Base-by-base conservation (phyloP, 2,888 invertebrate species). In the Calliphora vomitoria region DNA sequence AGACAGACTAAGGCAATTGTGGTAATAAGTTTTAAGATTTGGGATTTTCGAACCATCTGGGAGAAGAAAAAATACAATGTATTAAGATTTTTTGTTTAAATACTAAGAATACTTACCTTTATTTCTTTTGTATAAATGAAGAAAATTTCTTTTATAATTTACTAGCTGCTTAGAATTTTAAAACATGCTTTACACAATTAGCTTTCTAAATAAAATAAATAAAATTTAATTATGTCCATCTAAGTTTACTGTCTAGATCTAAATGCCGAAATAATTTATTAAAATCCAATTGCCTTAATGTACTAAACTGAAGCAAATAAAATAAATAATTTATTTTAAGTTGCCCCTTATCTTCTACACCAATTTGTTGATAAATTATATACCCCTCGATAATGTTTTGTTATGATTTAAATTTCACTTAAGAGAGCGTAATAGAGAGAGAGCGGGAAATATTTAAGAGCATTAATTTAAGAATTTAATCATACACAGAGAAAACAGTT, bases 331-430 rank as follows among this genome's bases (percentile, higher is more conserved):
- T 50, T 50, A n/a, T 50, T 50, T 50, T n/a, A 50, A 50, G 6
- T 50, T 50, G n/a, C 0, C n/a, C 50, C 50, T 50, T 50, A 50
- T 50, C 50, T 50, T 50, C 6, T 1, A 15, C 50, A 6, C 4
- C 50, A n/a, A n/a, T n/a, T 50, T n/a, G n/a, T 50, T 50, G 50
- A 50, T 50, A 50, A 50, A 50, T 50, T 50, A n/a, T 50, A 50
- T 50, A 13, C 3, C 50, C 3, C 5, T 4, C 15, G 50, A 50
- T 50, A 50, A 50, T 50, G n/a, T n/a, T 50, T 50, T 50, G n/a
- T 50, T 50, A 50, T 50, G 50, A n/a, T 50, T 50, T 50, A 44
- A 4, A 11, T 13, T 44, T 44, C 44, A 4, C 13, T 50, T n/a
- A 50, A 50, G 50, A n/a, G 50, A 50, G n/a, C 5, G 1, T 10